These are phyloP conservation scores for Allophyes oxyacanthae DNA, from an alignment of 2,888 invertebrate genomes.

Conservation along the genomic window DNA sequence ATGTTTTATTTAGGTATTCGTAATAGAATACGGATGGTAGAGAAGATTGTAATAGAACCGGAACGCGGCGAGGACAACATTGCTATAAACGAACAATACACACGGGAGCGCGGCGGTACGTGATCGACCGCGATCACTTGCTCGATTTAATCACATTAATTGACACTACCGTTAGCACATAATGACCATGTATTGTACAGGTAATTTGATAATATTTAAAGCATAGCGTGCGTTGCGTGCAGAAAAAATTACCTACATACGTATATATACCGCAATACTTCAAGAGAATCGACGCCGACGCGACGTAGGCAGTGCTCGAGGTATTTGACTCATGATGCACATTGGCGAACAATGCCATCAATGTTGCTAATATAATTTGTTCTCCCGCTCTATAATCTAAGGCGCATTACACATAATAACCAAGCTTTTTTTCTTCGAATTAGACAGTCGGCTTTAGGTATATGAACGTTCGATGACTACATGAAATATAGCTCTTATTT, in stretches of 20 bases:
- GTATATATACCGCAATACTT: conserved; percentile 26
- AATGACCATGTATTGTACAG: conserved; percentile 84
- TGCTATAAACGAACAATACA: conserved; percentile 67
- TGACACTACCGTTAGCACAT: conserved; percentile 85
- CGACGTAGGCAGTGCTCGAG: conserved; percentile 22
- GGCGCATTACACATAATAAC: conserved; percentile 77
- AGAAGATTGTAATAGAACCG: conserved; percentile 33
- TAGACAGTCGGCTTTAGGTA: conserved; percentile 64
- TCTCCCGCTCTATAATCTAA: conserved; percentile 78
- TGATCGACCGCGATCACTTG: conserved; percentile 79
- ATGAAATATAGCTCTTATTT: conserved; percentile 59
- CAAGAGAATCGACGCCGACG: conserved; percentile 12
- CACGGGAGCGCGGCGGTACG: conserved; percentile 68
- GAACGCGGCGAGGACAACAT: conserved; percentile 50
- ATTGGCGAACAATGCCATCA: conserved; percentile 74
- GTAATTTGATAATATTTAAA: conserved; percentile 85
- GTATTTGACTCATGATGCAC: conserved; percentile 63
- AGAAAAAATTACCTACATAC: conserved; percentile 65
- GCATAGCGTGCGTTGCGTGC: conserved; percentile 67
- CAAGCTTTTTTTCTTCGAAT: conserved; percentile 69
- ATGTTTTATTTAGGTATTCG: conserved; percentile 20
- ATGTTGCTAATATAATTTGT: conserved; percentile 79
- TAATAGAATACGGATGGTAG: conserved; percentile 26
- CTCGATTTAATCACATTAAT: conserved; percentile 85
- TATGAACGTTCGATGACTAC: conserved; percentile 63